Conservation (phyloP, 2,888 invertebrate species). For the Phengaris arion region DNA sequence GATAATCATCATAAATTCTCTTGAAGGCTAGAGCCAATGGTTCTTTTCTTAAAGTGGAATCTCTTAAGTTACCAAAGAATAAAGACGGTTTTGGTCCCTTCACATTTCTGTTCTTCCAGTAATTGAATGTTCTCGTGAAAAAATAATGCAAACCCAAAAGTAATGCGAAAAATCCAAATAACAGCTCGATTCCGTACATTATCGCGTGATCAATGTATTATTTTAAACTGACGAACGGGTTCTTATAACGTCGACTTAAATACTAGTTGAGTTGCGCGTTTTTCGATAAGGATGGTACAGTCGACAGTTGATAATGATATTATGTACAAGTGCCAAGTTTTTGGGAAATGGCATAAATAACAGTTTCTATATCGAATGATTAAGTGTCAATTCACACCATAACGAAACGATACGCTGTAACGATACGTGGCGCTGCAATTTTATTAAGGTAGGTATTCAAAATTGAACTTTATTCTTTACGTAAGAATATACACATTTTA, state of each 20-base stretch:
- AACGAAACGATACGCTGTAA: no score
- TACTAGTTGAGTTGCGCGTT: not conserved
- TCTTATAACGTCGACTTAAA: not conserved
- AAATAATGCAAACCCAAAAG: conserved; percentile 43
- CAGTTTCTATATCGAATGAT: no score
- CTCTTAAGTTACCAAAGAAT: conserved; percentile 51
- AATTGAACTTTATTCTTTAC: no score
- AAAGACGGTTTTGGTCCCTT: conserved; percentile 46
- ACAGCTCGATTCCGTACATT: not conserved
- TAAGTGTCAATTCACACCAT: no score
- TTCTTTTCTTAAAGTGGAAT: conserved; percentile 44
- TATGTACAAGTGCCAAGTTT: not conserved
- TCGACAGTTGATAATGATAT: not conserved
- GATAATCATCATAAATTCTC: conserved; percentile 49
- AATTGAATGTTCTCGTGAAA: conserved; percentile 51
- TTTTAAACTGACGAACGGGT: not conserved
- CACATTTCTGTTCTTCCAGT: conserved; percentile 53
- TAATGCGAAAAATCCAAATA: not conserved
- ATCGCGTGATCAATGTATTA: not conserved
- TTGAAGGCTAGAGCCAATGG: conserved; percentile 38
- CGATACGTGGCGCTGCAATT: no score
- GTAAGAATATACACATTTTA: no score
- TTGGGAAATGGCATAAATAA: no score
- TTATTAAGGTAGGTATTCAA: no score
- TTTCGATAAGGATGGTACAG: not conserved